A percentile compares a stretch with the other conserved stretches of the same genome.
Conservation (phyloP, 2,797 vertebrate genomes). For the Propithecus perrieri region DNA sequence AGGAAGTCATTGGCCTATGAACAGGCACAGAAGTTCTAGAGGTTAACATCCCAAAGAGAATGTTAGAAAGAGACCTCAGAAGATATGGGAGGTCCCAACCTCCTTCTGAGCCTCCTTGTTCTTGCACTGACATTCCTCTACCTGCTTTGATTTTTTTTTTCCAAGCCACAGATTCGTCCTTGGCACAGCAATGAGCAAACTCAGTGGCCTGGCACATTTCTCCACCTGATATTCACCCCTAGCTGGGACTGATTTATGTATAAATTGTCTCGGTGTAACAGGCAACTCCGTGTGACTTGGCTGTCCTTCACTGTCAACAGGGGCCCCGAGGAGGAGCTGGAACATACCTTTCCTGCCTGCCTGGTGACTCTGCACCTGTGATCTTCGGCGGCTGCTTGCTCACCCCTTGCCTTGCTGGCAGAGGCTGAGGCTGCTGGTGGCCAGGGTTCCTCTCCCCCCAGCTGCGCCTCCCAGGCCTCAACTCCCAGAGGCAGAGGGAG, state of each 20-base stretch:
- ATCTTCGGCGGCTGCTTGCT: not conserved
- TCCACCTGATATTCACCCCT: not conserved
- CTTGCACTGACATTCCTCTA: not conserved
- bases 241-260: conserved; percentile 13
- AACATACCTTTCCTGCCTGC: not conserved
- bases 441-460: not conserved
- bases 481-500: not conserved
- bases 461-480: not conserved
- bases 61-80: not conserved
- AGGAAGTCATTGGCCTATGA: not conserved
- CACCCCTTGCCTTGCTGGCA: conserved; percentile 30
- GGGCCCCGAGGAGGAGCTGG: not conserved
- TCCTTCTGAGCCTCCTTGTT: not conserved
- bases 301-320: conserved; percentile 59
- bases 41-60: not conserved
- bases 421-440: not conserved
- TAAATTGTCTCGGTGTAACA: not conserved
- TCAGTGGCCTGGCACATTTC: not conserved
- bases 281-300: conserved; percentile 61
- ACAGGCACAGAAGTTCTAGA: not conserved
- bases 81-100: not conserved
- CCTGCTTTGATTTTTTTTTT: not conserved
- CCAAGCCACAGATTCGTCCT: not conserved
- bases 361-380: conserved; percentile 61
- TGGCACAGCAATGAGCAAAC: not conserved